These are phyloP conservation scores for Thamnaconus septentrionalis DNA, from an alignment of 2,113 vertebrate species.

Conservation along the genomic window DNA sequence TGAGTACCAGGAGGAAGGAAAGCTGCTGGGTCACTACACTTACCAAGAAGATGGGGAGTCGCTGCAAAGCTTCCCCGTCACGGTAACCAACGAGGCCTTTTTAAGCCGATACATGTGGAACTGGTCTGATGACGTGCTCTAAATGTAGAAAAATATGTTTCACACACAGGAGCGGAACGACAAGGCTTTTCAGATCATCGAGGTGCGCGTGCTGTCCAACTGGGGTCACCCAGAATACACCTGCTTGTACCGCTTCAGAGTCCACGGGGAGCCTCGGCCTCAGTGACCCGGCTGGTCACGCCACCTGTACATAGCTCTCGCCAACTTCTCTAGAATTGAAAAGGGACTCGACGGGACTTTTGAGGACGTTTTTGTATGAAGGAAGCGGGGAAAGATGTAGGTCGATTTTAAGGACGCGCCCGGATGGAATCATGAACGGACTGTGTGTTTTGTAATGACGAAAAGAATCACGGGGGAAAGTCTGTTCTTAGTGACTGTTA, in stretches of 20 bases:
- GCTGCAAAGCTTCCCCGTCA: constrained; percentile 85
- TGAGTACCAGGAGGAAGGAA: constrained; percentile 89
- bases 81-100: constrained; percentile 67
- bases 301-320: constrained; percentile 63
- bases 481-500: too few species aligned
- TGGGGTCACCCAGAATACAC: constrained; percentile 94
- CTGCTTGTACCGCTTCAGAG: constrained; percentile 92
- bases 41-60: constrained; percentile 89
- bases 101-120: neutral
- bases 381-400: constrained; percentile 20
- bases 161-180: constrained; percentile 77
- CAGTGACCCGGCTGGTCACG: constrained; percentile 45
- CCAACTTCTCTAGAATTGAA: constrained; percentile 21
- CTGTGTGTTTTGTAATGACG: constrained; percentile 7
- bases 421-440: constrained; percentile 18
- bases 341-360: constrained; percentile 23
- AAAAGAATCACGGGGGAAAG: constrained; percentile 7
- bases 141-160: constrained; percentile 5
- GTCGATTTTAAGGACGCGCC: constrained; percentile 44
- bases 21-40: constrained; percentile 81
- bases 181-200: constrained; percentile 86
- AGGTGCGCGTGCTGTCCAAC: constrained; percentile 89
- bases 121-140: neutral
- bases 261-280: constrained; percentile 74
- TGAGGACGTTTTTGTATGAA: constrained; percentile 33